Conservation (phyloP, 2,797 vertebrate genomes). For the Synaphobranchus kaupii region DNA sequence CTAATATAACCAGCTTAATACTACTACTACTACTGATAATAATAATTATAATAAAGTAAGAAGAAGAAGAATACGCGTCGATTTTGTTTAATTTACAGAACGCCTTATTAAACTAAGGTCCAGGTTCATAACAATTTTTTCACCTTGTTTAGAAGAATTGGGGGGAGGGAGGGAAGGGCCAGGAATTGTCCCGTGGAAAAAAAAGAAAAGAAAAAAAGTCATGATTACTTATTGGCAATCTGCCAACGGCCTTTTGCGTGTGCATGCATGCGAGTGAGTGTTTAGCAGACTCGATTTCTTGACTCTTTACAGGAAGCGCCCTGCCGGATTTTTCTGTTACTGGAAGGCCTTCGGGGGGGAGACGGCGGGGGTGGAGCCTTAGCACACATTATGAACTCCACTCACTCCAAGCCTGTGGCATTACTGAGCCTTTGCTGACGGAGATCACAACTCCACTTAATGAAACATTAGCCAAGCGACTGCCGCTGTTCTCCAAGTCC, state of each 20-base stretch:
- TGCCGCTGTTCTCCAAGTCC: background rate
- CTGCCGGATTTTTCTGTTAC: conserved; percentile 57
- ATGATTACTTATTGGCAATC: conserved; percentile 77
- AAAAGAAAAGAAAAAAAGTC: conserved; percentile 63
- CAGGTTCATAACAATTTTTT: conserved; percentile 52
- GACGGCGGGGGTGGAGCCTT: conserved; percentile 72
- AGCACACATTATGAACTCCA: conserved; percentile 9
- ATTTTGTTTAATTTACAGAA: background rate
- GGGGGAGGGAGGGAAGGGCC: conserved; percentile 75
- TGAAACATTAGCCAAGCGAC: background rate
- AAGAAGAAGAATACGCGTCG: background rate
- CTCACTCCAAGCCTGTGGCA: conserved; percentile 2
- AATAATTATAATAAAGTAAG: background rate
- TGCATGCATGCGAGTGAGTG: conserved; percentile 29
- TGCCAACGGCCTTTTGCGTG: conserved; percentile 53
- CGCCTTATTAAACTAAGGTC: background rate
- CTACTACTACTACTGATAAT: background rate
- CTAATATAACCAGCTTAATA: background rate
- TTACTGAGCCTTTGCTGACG: background rate
- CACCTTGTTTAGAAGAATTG: conserved; percentile 63
- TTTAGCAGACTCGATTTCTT: conserved; percentile 8
- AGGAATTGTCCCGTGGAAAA: conserved; percentile 75
- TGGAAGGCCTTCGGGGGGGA: conserved; percentile 66
- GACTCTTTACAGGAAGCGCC: conserved; percentile 29
- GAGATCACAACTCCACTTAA: background rate